phyloP scores from a whole-genome alignment of 2,797 vertebrate species.

The Etheostoma nigrum region DNA sequence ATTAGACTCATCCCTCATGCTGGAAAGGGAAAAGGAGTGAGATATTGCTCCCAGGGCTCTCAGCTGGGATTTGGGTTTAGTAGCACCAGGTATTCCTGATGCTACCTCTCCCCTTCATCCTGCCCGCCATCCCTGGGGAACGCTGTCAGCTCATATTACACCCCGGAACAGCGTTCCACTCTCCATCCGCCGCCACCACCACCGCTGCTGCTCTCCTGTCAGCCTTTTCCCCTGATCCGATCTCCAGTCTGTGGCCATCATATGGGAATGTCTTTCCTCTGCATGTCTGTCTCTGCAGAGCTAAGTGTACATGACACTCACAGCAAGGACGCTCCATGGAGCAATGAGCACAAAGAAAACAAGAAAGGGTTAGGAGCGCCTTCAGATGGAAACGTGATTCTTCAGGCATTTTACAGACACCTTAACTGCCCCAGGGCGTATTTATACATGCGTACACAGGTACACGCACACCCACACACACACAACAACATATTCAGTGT shows the following conservation, averaged over 20 bases:
- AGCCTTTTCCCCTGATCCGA: conserved; percentile 73
- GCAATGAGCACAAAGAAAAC: conserved; percentile 62
- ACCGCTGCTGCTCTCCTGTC: conserved; percentile 52
- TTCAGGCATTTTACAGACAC: conserved; percentile 81
- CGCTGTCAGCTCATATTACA: conserved; percentile 77
- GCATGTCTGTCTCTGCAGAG: conserved; percentile 56
- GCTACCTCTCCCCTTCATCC: conserved; percentile 44
- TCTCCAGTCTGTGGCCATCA: conserved; percentile 64
- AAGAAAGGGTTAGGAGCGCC: conserved; percentile 74
- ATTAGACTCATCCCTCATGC: conserved; percentile 69
- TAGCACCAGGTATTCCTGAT: conserved; percentile 60
- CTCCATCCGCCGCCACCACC: conserved; percentile 42
- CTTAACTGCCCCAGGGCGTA: conserved; percentile 72
- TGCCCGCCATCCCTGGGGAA: conserved; percentile 68
- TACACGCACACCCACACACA: conserved; percentile 33
- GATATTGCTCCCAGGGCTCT: conserved; percentile 50
- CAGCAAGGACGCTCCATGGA: conserved; percentile 68
- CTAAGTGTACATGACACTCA: conserved; percentile 72
- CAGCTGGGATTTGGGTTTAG: conserved; percentile 50
- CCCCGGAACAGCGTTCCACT: conserved; percentile 63
- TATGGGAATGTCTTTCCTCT: conserved; percentile 59
- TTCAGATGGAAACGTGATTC: conserved; percentile 75
- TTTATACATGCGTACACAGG: conserved; percentile 72
- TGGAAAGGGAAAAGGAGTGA: conserved; percentile 33
- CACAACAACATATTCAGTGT: conserved; percentile 77